Evolutionary conservation across 2,888 invertebrate genomes (phyloP).

Genomic region (Fabriciana adippe): DNA sequence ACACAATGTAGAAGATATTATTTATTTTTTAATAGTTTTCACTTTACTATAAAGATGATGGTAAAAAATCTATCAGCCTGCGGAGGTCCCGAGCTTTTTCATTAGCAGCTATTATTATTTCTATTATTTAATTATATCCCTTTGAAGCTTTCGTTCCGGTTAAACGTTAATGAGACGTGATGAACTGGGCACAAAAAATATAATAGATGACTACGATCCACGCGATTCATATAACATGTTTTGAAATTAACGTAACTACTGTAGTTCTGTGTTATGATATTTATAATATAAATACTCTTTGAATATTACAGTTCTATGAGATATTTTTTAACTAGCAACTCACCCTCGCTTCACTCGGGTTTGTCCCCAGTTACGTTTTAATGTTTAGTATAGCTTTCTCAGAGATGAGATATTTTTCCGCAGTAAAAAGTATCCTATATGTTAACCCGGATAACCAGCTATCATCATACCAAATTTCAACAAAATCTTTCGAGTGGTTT

Average conservation of each 20-base stretch:
- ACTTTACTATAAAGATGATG: neutral
- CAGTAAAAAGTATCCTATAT: too few relatives aligned
- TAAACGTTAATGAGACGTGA: constrained; percentile 38
- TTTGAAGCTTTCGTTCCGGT: constrained; percentile 39
- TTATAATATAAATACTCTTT: neutral
- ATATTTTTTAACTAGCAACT: too few relatives aligned
- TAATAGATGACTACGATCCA: constrained; percentile 3
- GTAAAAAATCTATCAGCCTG: constrained; percentile 45
- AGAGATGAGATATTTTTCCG: too few relatives aligned
- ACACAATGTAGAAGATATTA: neutral
- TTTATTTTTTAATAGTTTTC: constrained; percentile 3
- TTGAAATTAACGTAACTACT: constrained; percentile 12
- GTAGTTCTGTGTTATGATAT: constrained; percentile 8
- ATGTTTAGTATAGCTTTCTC: too few relatives aligned
- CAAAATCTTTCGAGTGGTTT: too few relatives aligned
- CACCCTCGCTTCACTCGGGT: too few relatives aligned
- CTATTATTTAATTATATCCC: constrained; percentile 40
- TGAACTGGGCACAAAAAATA: constrained; percentile 19
- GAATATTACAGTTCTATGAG: too few relatives aligned
- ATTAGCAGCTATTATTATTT: constrained; percentile 58
- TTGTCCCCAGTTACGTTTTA: too few relatives aligned
- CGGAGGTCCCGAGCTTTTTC: constrained; percentile 44
- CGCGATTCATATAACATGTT: constrained; percentile 3
- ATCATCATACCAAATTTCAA: too few relatives aligned
- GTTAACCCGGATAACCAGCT: too few relatives aligned